A percentile compares a stretch with the other conserved stretches of the same genome.
Evolutionary conservation across 1,140 invertebrate genomes (phyloP).

Genomic region (Bombus waltoni): DNA sequence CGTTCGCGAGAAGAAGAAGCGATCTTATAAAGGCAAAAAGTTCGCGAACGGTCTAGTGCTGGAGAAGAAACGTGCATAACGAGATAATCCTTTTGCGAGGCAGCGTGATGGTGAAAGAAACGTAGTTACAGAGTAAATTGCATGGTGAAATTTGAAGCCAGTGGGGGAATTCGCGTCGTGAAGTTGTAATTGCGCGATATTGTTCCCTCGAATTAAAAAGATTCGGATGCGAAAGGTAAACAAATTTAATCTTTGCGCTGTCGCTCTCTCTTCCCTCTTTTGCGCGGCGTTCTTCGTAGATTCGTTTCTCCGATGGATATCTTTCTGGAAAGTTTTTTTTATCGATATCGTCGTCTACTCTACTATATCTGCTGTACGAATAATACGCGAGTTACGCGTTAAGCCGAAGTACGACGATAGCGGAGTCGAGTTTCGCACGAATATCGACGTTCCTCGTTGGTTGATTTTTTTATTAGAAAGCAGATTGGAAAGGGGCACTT

Average conservation of each 20-base stretch:
- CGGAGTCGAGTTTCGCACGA: background rate
- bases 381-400: background rate
- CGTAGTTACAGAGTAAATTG: constrained; percentile 18
- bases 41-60: background rate
- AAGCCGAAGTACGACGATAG: background rate
- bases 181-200: constrained; percentile 4
- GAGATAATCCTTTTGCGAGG: constrained; percentile 26
- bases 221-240: background rate
- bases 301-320: background rate
- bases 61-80: background rate
- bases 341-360: too few relatives aligned
- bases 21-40: background rate
- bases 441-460: too few relatives aligned
- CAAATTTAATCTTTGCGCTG: background rate
- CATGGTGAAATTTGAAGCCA: background rate
- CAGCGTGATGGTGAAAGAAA: background rate
- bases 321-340: too few relatives aligned
- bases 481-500: background rate
- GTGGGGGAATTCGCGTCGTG: background rate
- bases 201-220: constrained; percentile 3
- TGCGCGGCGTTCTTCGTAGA: too few relatives aligned
- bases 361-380: too few relatives aligned
- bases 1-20: background rate
- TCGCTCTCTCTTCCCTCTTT: background rate
- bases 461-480: background rate